Conservation (phyloP, 2,797 vertebrate species). For the Lagodon rhomboides region DNA sequence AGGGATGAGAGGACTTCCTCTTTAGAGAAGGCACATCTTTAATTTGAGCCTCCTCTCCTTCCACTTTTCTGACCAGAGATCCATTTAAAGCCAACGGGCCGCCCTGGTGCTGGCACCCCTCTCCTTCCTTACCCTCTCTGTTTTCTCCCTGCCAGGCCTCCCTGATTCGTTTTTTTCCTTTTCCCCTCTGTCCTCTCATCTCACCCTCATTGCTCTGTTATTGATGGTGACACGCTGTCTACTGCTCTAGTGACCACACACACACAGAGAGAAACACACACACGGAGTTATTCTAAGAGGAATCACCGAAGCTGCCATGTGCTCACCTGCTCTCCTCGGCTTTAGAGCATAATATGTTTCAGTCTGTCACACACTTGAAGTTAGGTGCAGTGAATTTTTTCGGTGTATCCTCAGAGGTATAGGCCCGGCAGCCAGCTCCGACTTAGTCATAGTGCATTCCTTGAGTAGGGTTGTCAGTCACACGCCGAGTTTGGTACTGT, state of each 20-base stretch:
- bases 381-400: slow-evolving; percentile 50
- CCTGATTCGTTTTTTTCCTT: slow-evolving; percentile 52
- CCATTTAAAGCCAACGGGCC: slow-evolving; percentile 82
- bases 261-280: slow-evolving; percentile 41
- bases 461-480: slow-evolving; percentile 71
- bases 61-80: slow-evolving; percentile 86
- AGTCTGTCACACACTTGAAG: slow-evolving; percentile 60
- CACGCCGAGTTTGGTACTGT: slow-evolving; percentile 60
- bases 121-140: slow-evolving; percentile 71
- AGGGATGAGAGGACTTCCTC: slow-evolving; percentile 86
- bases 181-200: slow-evolving; percentile 81
- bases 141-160: slow-evolving; percentile 75
- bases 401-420: slow-evolving; percentile 55
- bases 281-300: slow-evolving; percentile 38
- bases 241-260: slow-evolving; percentile 69
- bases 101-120: slow-evolving; percentile 75
- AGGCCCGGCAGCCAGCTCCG: slow-evolving; percentile 60
- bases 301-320: slow-evolving; percentile 40
- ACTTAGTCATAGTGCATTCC: slow-evolving; percentile 50
- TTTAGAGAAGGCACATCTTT: slow-evolving; percentile 85
- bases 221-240: slow-evolving; percentile 86
- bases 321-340: slow-evolving; percentile 61
- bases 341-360: slow-evolving; percentile 54
- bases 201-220: slow-evolving; percentile 77
- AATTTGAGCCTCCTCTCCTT: slow-evolving; percentile 87